These are phyloP conservation scores for Glyptemys insculpta DNA, from an alignment of 2,797 vertebrate genomes.

Conservation along the genomic window DNA sequence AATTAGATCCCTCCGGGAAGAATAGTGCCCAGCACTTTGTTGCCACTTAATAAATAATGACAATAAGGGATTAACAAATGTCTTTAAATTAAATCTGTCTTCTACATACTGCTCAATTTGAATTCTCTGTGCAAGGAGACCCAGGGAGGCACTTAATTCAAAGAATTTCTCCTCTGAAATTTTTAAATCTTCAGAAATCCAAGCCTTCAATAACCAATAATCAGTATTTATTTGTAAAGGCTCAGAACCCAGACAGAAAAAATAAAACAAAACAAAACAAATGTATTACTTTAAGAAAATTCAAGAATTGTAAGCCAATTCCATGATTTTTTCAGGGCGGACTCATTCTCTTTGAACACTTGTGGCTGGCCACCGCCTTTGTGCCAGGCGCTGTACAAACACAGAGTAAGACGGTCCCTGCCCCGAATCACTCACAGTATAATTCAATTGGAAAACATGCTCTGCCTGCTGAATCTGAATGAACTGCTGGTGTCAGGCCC, in stretches of 20 bases:
- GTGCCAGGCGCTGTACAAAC: not conserved
- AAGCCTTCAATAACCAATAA: not conserved
- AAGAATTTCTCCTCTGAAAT: not conserved
- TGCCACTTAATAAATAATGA: not conserved
- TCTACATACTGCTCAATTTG: not conserved
- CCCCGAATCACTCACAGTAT: not conserved
- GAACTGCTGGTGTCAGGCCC: not conserved
- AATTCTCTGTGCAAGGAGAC: not conserved
- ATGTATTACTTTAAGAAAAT: too few species aligned
- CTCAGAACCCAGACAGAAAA: not conserved
- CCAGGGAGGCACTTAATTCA: not conserved
- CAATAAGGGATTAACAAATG: not conserved
- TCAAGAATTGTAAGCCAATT: too few species aligned
- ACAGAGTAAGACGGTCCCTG: not conserved
- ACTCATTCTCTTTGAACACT: too few species aligned
- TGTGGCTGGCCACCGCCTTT: not conserved
- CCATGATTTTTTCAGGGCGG: too few species aligned
- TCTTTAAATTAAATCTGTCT: not conserved
- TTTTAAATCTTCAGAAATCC: not conserved
- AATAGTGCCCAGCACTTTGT: not conserved
- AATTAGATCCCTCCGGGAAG: too few species aligned
- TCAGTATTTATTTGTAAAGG: not conserved
- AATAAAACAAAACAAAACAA: not conserved
- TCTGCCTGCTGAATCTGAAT: not conserved
- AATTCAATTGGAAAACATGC: not conserved